Evolutionary conservation across 2,113 vertebrate species (phyloP), one percentile per base, ranked within the genome.

Genomic region (Chionomys nivalis): DNA sequence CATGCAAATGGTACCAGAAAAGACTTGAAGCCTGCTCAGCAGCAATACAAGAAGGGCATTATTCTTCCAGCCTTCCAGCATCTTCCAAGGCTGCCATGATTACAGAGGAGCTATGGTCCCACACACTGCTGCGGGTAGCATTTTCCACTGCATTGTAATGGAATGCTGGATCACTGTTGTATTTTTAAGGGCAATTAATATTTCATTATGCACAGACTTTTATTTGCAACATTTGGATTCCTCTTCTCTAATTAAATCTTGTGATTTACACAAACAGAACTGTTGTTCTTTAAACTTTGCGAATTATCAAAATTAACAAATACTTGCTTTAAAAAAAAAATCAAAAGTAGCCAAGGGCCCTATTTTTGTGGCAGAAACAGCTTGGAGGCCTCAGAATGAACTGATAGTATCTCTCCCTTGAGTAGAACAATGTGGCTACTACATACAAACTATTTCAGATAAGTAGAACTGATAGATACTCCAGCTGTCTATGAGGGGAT

Each of bases 151-250:
- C 31, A 97, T 97, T 94, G 86, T 76, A 94, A 94, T 97, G 85
- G 95, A 98, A 97, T 97, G 44, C 94, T 77, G 83, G 90, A 97
- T 79, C 3, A 6, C 65, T 85, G 52, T 72, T 96, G 36, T 83
- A 95, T 96, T 98, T 97, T 98, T 96, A 98, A 96, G 95, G 86
- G 72, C 83, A 97, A 97, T 98, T 97, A 97, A 97, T 97, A 87
- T 93, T 97, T 91, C 90, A 96, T 97, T 97, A 88, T 94, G 79
- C 0, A 0, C 83, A 85, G 79, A 26, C 97, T 98, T 97, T 97
- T 97, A 70, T 94, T 98, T 97, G 97, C 82, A 70, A 97, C 82
- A 87, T 96, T 95, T 96, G 91, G 21, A 81, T 97, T 98, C 93
- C 91, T 96, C 70, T 98, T 98, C 96, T 97, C 89, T 98, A 97